These are phyloP conservation scores for Synergus itoensis DNA, from an alignment of 2,888 invertebrate species.

Conservation along the genomic window DNA sequence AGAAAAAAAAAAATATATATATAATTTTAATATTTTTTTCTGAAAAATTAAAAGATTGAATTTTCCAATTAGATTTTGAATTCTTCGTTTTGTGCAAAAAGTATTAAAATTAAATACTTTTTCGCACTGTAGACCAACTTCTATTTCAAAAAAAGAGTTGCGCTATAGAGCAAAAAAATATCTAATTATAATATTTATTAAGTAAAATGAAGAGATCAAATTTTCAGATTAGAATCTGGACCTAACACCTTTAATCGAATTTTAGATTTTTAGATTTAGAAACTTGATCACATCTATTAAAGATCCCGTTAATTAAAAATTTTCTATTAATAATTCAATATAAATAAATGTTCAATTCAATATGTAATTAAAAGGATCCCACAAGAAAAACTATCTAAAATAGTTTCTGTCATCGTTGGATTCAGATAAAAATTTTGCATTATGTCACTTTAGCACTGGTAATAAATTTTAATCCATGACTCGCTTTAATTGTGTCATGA, in stretches of 20 bases:
- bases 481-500: background rate
- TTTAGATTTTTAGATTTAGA: background rate
- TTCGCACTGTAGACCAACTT: no score
- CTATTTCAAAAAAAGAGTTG: no score
- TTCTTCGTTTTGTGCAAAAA: no score
- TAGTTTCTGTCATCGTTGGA: background rate
- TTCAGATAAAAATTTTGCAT: slow-evolving; percentile 5
- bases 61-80: no score
- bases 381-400: slow-evolving; percentile 18
- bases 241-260: background rate
- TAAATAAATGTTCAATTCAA: slow-evolving; percentile 6
- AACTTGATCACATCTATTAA: background rate
- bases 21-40: no score
- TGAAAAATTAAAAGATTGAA: no score
- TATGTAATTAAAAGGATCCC: slow-evolving; percentile 44
- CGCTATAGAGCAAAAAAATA: no score
- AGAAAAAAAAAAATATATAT: no score
- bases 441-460: slow-evolving; percentile 16
- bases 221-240: no score
- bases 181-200: no score
- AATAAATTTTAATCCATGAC: background rate
- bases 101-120: no score
- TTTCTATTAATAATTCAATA: background rate
- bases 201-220: no score
- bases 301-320: background rate